Percentiles rank a stretch among this genome's conserved stretches.
Conservation (phyloP, 2,113 vertebrate genomes). For the Antidorcas marsupialis region DNA sequence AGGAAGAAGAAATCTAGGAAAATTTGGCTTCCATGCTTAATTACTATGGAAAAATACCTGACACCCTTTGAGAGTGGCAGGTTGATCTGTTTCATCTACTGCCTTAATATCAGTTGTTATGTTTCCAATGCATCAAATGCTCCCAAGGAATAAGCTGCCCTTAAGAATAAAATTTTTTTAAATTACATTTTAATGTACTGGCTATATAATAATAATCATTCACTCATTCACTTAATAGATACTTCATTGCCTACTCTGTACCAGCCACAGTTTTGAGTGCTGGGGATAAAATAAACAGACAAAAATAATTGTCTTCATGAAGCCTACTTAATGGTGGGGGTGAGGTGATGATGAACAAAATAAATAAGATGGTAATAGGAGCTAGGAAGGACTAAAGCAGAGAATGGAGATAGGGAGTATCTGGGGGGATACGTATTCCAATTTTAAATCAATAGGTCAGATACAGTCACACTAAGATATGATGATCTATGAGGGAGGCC, state of each 20-base stretch:
- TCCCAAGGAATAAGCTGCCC: background rate
- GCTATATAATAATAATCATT: background rate
- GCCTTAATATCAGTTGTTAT: background rate
- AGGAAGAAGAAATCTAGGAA: background rate
- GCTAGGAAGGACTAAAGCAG: background rate
- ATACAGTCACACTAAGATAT: background rate
- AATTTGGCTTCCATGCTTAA: background rate
- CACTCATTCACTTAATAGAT: background rate
- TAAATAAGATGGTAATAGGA: background rate
- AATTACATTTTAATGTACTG: background rate
- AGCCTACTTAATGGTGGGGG: no score
- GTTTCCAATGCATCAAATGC: background rate
- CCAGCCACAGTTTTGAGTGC: background rate
- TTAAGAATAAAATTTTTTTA: background rate
- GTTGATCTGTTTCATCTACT: background rate
- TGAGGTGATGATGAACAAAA: background rate
- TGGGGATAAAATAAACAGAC: background rate
- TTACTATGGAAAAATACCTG: background rate
- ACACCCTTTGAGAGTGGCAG: background rate
- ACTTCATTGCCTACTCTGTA: background rate
- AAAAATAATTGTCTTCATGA: background rate
- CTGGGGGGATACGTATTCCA: background rate
- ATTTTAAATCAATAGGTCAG: background rate
- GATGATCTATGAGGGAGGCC: background rate
- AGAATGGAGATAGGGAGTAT: background rate